Evolutionary conservation across 1,140 invertebrate species (phyloP).

Genomic region (Zaprionus kolodkinae): DNA sequence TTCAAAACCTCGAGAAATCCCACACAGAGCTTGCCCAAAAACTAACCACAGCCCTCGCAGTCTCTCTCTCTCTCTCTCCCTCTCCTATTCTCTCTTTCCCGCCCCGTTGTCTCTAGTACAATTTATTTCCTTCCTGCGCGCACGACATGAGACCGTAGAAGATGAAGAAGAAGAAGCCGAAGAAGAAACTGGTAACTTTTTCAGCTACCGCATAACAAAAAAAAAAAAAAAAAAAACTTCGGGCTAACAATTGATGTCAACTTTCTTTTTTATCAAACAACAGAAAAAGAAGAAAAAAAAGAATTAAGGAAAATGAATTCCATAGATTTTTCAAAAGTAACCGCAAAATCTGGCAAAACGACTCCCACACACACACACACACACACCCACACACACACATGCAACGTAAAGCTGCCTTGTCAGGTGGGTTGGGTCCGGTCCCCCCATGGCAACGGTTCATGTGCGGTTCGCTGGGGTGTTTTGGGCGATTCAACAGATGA

Average conservation of each 20-base stretch:
- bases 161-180: slow-evolving; percentile 19
- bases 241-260: slow-evolving; percentile 74
- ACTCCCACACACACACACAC: slow-evolving; percentile 56
- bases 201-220: slow-evolving; percentile 44
- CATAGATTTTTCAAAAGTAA: slow-evolving; percentile 78
- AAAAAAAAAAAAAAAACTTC: slow-evolving; percentile 45
- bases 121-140: slow-evolving; percentile 73
- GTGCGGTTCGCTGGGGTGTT: not conserved
- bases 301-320: slow-evolving; percentile 68
- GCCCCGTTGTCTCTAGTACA: not conserved
- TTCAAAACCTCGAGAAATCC: slow-evolving; percentile 47
- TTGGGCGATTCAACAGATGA: slow-evolving; percentile 66
- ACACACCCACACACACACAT: too few relatives aligned
- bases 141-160: slow-evolving; percentile 38
- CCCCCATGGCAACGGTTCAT: not conserved
- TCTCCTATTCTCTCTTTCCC: not conserved
- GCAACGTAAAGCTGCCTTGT: slow-evolving; percentile 59
- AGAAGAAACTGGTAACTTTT: slow-evolving; percentile 44
- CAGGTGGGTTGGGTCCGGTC: slow-evolving; percentile 63
- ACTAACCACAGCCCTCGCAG: slow-evolving; percentile 25
- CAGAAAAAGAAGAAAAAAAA: slow-evolving; percentile 73
- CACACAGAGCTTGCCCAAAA: slow-evolving; percentile 63
- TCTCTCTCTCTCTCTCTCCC: too few relatives aligned
- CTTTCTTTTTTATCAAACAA: slow-evolving; percentile 82
- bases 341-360: slow-evolving; percentile 69